Evolutionary conservation across 1,140 invertebrate genomes (phyloP).

Genomic region (Bradynema listronoti): DNA sequence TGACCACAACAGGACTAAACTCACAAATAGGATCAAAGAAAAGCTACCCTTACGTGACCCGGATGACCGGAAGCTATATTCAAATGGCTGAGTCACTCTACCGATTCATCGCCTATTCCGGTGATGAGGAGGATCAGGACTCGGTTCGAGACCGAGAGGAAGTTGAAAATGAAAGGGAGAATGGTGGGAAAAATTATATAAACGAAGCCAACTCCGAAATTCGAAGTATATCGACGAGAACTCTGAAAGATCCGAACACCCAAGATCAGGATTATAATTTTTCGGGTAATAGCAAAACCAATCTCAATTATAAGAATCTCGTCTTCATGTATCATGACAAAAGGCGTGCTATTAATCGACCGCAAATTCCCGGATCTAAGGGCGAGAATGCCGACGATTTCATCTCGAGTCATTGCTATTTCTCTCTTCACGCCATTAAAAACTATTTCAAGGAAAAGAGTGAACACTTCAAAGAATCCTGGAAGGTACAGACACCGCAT

Average conservation of each 20-base stretch:
- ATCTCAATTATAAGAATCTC: constrained; percentile 48
- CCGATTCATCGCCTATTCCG: constrained; percentile 45
- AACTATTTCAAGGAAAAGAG: constrained; percentile 51
- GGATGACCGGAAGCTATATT: constrained; percentile 75
- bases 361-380: constrained; percentile 8
- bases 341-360: constrained; percentile 47
- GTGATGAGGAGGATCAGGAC: constrained; percentile 7
- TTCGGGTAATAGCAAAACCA: too few relatives aligned
- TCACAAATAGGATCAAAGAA: constrained; percentile 70
- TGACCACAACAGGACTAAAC: constrained; percentile 76
- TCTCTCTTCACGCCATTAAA: constrained; percentile 56
- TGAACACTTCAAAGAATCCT: constrained; percentile 44
- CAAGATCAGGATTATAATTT: too few relatives aligned
- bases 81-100: constrained; percentile 65
- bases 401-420: constrained; percentile 49
- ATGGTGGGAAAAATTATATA: too few relatives aligned
- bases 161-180: too few relatives aligned
- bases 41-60: constrained; percentile 71
- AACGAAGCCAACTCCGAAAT: constrained; percentile 1
- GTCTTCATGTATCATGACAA: constrained; percentile 58
- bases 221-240: too few relatives aligned
- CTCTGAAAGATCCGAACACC: too few relatives aligned
- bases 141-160: too few relatives aligned
- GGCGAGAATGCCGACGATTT: constrained; percentile 32
- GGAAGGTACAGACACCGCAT: constrained; percentile 44